Percentiles rank a stretch among this genome's conserved stretches.
These are phyloP conservation scores for Bathybates hornii DNA, from an alignment of 2,113 vertebrate genomes.

Conservation along the genomic window DNA sequence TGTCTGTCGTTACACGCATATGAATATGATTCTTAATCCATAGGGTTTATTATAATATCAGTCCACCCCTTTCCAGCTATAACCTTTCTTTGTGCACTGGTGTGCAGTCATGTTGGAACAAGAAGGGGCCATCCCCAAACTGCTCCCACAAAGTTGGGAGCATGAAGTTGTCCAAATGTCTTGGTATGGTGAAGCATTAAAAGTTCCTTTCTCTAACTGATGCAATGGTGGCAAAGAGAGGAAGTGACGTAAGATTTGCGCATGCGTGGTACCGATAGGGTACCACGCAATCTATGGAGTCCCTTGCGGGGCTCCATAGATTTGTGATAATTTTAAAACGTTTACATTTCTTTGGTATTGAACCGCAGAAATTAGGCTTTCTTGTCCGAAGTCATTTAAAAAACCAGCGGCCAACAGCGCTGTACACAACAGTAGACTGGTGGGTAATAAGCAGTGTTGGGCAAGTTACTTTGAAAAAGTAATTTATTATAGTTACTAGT, in stretches of 20 bases:
- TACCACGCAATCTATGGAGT: background rate
- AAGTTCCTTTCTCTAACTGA: background rate
- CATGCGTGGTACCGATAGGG: no score
- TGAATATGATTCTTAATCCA: background rate
- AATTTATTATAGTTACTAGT: no score
- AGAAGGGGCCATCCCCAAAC: background rate
- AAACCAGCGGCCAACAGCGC: no score
- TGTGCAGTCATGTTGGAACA: background rate
- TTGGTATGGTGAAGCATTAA: background rate
- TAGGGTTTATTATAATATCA: background rate
- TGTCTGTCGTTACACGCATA: background rate
- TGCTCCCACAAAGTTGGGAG: background rate
- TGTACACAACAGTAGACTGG: no score
- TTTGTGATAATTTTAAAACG: background rate
- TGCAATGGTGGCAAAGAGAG: background rate
- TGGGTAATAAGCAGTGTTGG: no score
- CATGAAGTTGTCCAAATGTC: background rate
- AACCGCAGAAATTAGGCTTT: no score
- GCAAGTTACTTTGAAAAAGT: no score
- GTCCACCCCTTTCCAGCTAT: background rate
- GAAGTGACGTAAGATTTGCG: background rate
- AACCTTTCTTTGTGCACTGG: background rate
- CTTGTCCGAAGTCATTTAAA: no score
- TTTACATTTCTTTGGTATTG: no score
- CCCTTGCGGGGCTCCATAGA: background rate